Conservation (phyloP, 2,797 vertebrate genomes). For the Micropoecilia bifurca region DNA sequence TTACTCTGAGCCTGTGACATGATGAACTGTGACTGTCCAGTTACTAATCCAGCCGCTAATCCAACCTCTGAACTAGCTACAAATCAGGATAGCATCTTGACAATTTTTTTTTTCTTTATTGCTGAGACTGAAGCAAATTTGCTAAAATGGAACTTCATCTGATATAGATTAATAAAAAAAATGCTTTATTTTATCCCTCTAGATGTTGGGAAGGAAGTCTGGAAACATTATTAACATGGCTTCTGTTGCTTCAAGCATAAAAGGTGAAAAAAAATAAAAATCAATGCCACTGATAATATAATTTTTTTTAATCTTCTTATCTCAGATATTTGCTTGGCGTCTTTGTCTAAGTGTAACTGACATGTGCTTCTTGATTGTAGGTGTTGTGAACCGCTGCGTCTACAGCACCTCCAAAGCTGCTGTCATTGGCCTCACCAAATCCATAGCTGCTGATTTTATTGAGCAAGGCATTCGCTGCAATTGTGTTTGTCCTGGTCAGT, state of each 20-base stretch:
- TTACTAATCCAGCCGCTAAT: conserved; percentile 74
- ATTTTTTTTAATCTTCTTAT: conserved; percentile 68
- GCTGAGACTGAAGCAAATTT: conserved; percentile 6
- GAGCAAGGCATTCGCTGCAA: conserved; percentile 93
- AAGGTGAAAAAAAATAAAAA: conserved; percentile 80
- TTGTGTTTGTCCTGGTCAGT: conserved; percentile 84
- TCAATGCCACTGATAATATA: conserved; percentile 44
- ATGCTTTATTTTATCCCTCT: conserved; percentile 49
- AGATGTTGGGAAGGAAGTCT: conserved; percentile 93
- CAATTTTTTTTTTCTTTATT: conserved; percentile 3
- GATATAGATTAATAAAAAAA: not conserved
- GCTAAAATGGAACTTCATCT: not conserved
- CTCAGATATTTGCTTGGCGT: conserved; percentile 41
- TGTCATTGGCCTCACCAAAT: conserved; percentile 94
- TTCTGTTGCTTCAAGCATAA: conserved; percentile 95
- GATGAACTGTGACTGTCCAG: conserved; percentile 52
- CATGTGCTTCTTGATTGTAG: conserved; percentile 72
- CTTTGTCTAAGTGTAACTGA: conserved; percentile 36
- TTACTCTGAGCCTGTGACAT: conserved; percentile 67
- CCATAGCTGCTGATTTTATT: conserved; percentile 93
- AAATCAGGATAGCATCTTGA: conserved; percentile 46
- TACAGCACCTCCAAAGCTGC: conserved; percentile 95
- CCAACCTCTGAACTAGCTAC: conserved; percentile 50
- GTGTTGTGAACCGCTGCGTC: conserved; percentile 90
- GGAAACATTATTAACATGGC: conserved; percentile 98